A percentile compares a stretch with the other conserved stretches of the same genome.
Evolutionary conservation across 2,888 invertebrate species (phyloP).

Genomic region (Panopea generosa): DNA sequence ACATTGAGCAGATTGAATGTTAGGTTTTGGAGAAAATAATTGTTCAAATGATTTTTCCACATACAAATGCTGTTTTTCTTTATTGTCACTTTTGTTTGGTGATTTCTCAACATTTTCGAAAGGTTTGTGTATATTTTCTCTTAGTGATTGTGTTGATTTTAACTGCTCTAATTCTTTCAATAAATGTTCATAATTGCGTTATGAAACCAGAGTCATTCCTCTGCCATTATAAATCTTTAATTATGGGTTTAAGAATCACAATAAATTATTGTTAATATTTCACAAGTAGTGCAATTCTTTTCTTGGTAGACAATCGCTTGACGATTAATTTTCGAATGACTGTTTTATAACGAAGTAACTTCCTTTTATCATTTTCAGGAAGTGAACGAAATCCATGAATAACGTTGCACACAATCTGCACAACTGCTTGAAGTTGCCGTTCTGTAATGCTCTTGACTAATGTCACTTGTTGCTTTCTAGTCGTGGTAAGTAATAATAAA

Average conservation of each 20-base stretch:
- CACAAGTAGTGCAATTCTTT: constrained; percentile 2
- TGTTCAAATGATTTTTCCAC: constrained; percentile 21
- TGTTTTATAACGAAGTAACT: constrained; percentile 18
- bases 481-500: constrained; percentile 16
- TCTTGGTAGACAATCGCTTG: constrained; percentile 17
- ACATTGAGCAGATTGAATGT: too few relatives aligned
- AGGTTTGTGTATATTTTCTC: constrained; percentile 6
- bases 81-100: too few relatives aligned
- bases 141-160: neutral
- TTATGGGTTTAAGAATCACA: too few relatives aligned
- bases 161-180: constrained; percentile 13
- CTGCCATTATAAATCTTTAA: constrained; percentile 32
- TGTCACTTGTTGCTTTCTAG: constrained; percentile 22
- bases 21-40: too few relatives aligned
- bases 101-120: neutral
- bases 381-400: too few relatives aligned
- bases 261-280: constrained; percentile 11
- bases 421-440: too few relatives aligned
- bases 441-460: constrained; percentile 17
- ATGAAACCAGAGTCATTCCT: constrained; percentile 14
- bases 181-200: constrained; percentile 19
- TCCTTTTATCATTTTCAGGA: constrained; percentile 12
- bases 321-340: constrained; percentile 15
- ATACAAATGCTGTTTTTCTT: constrained; percentile 10
- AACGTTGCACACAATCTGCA: too few relatives aligned